Percentiles rank a stretch among this genome's conserved stretches.
phyloP scores from a whole-genome alignment of 2,113 vertebrate genomes.

The Callaeas wilsoni region DNA sequence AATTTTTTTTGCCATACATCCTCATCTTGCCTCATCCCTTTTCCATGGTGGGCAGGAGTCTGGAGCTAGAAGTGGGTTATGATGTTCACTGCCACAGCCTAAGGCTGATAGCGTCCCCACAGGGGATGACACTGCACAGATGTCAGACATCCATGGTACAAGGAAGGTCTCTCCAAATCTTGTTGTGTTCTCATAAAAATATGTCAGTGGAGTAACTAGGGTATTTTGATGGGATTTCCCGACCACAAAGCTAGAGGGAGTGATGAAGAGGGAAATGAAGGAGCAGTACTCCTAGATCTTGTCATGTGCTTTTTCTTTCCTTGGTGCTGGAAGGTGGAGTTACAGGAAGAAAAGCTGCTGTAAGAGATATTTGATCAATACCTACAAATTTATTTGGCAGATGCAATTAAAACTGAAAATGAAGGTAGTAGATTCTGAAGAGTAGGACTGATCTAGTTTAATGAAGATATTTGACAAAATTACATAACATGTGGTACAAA shows the following conservation, averaged over 20 bases:
- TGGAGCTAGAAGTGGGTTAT: background rate
- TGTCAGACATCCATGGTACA: background rate
- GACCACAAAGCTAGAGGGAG: background rate
- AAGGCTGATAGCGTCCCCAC: background rate
- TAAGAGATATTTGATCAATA: background rate
- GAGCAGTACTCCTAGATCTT: background rate
- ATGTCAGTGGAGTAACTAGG: background rate
- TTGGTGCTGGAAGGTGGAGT: background rate
- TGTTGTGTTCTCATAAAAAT: background rate
- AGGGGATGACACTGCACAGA: too few species aligned
- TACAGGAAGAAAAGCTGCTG: background rate
- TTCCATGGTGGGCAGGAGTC: background rate
- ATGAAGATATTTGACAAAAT: slow-evolving; percentile 13
- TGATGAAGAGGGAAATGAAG: background rate
- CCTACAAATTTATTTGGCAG: background rate
- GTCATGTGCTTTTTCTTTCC: background rate
- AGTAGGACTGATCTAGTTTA: background rate
- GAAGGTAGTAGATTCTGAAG: background rate
- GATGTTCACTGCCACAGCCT: background rate
- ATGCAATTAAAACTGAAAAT: background rate
- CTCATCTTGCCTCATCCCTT: background rate
- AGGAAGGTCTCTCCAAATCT: background rate
- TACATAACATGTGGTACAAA: background rate
- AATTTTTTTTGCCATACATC: background rate
- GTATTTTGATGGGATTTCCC: background rate